These are phyloP conservation scores for Coleophora flavipennella DNA, from an alignment of 2,888 invertebrate species.

Conservation along the genomic window DNA sequence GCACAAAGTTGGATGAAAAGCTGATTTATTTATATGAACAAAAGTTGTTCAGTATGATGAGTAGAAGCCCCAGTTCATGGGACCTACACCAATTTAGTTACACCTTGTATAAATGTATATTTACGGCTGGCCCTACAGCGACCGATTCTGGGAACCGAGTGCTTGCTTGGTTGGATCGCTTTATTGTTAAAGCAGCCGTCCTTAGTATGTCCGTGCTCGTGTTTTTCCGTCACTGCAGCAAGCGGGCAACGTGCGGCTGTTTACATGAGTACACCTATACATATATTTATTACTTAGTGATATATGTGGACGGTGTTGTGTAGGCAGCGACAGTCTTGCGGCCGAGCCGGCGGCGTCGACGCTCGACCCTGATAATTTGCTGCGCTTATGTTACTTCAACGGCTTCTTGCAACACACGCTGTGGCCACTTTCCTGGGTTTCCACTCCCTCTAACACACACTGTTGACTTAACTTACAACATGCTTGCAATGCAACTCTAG, in stretches of 20 bases:
- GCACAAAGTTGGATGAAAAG: too few species aligned
- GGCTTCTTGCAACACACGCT: conserved; percentile 65
- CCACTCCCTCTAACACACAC: conserved; percentile 4
- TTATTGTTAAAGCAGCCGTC: conserved; percentile 32
- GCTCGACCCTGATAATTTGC: conserved; percentile 69
- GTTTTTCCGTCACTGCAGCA: conserved; percentile 45
- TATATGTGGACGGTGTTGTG: conserved; percentile 30
- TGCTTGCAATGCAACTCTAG: too few species aligned
- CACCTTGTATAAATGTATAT: too few species aligned
- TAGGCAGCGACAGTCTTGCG: conserved; percentile 51
- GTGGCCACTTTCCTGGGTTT: conserved; percentile 53
- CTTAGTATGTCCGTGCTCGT: conserved; percentile 46
- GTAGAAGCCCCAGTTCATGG: too few species aligned
- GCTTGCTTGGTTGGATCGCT: conserved; percentile 26
- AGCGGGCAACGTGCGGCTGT: conserved; percentile 38
- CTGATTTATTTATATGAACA: too few species aligned
- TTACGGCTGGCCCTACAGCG: conserved; percentile 11
- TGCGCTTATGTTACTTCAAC: conserved; percentile 70
- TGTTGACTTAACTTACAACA: too few species aligned
- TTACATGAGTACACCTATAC: conserved; percentile 29
- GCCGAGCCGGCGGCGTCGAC: conserved; percentile 49
- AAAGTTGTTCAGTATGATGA: too few species aligned
- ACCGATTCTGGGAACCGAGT: conserved; percentile 35
- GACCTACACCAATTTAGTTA: too few species aligned
- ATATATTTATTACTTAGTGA: conserved; percentile 30